Conservation (phyloP, 2,113 vertebrate species). For the Ochotona curzoniae region DNA sequence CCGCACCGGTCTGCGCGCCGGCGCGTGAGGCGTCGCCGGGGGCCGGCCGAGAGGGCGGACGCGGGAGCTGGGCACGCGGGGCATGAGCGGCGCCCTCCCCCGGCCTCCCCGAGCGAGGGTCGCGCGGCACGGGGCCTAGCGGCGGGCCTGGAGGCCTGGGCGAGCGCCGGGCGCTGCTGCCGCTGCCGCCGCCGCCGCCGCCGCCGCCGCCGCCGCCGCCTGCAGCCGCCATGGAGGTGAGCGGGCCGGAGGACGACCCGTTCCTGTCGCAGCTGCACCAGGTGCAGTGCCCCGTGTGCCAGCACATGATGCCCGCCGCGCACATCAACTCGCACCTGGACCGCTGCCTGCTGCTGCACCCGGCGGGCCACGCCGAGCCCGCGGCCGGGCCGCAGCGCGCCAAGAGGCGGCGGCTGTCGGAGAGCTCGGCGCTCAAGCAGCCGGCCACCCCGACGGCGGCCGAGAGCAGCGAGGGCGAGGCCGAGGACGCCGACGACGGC, state of each 20-base stretch:
- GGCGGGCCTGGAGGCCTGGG: background rate
- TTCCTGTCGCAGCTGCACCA: slow-evolving; percentile 68
- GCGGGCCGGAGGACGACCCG: slow-evolving; percentile 82
- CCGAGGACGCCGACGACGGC: slow-evolving; percentile 72
- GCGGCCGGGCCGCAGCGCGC: slow-evolving; percentile 56
- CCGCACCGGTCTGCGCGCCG: slow-evolving; percentile 80
- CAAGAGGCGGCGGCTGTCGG: slow-evolving; percentile 62
- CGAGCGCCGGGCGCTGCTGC: background rate
- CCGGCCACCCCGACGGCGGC: slow-evolving; percentile 78
- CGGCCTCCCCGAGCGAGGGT: slow-evolving; percentile 31
- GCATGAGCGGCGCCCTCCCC: slow-evolving; percentile 69
- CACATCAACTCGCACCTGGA: slow-evolving; percentile 94
- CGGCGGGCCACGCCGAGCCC: slow-evolving; percentile 60
- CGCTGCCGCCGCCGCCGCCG: no score
- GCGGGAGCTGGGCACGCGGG: slow-evolving; percentile 48
- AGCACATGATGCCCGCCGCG: slow-evolving; percentile 83
- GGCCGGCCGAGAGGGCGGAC: background rate
- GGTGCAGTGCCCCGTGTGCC: slow-evolving; percentile 94
- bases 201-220: background rate
- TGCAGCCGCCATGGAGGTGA: slow-evolving; percentile 73
- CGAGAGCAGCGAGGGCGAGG: slow-evolving; percentile 75
- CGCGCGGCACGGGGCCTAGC: slow-evolving; percentile 65
- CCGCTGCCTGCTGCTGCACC: slow-evolving; percentile 86
- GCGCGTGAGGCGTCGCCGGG: slow-evolving; percentile 3
- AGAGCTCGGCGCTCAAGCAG: slow-evolving; percentile 55